Percentiles rank a stretch among this genome's conserved stretches.
phyloP scores from a whole-genome alignment of 2,888 invertebrate species.

The Phasia obesa region DNA sequence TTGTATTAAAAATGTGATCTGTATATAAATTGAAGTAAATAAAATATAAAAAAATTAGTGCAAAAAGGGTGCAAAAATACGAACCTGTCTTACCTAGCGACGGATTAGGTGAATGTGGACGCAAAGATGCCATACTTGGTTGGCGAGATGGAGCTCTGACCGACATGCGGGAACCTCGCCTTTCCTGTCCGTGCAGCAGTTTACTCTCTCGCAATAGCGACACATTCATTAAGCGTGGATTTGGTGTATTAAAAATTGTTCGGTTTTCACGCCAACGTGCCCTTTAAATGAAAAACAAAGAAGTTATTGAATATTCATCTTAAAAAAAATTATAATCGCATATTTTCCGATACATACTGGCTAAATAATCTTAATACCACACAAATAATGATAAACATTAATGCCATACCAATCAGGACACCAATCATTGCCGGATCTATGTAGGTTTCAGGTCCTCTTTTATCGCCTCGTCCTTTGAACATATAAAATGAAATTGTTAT shows the following conservation, averaged over 20 bases:
- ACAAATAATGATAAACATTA: slow-evolving; percentile 97
- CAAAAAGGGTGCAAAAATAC: slow-evolving; percentile 77
- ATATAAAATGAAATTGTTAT: slow-evolving; percentile 6
- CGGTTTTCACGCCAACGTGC: slow-evolving; percentile 96
- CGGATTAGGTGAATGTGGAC: slow-evolving; percentile 87
- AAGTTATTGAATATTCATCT: not conserved
- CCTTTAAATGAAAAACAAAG: slow-evolving; percentile 84
- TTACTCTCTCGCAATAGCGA: slow-evolving; percentile 92
- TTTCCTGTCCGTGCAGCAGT: slow-evolving; percentile 88
- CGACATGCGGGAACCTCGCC: slow-evolving; percentile 91
- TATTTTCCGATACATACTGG: slow-evolving; percentile 86
- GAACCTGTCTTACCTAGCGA: slow-evolving; percentile 83
- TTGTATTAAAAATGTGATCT: slow-evolving; percentile 45
- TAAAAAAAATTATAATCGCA: not conserved
- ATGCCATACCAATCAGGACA: slow-evolving; percentile 93
- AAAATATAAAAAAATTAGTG: slow-evolving; percentile 61
- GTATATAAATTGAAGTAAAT: slow-evolving; percentile 62
- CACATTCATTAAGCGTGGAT: slow-evolving; percentile 96
- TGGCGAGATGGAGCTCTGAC: slow-evolving; percentile 91
- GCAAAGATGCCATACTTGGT: slow-evolving; percentile 92
- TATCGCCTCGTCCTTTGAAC: slow-evolving; percentile 83
- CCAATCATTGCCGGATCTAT: slow-evolving; percentile 96
- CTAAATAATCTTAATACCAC: slow-evolving; percentile 95
- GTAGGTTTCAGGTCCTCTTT: slow-evolving; percentile 86
- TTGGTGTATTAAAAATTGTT: slow-evolving; percentile 96